Evolutionary conservation across 2,888 invertebrate species (phyloP).

Genomic region (Bellardia pandia): DNA sequence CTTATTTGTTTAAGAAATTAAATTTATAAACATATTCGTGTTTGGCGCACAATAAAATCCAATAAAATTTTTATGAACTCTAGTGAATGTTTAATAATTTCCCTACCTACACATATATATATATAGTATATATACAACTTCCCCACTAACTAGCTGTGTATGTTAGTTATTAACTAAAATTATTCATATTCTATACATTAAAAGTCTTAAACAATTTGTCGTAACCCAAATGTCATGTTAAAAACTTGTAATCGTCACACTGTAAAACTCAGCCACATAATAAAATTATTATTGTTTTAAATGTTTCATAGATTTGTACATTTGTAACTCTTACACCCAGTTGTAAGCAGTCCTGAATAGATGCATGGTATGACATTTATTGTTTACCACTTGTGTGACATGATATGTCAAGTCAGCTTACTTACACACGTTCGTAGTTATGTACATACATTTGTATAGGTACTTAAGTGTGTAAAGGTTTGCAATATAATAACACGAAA

Average conservation of each 20-base stretch:
- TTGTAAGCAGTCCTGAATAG: background rate
- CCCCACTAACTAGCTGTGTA: background rate
- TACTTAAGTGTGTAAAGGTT: background rate
- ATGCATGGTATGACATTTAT: slow-evolving; percentile 40
- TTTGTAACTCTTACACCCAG: background rate
- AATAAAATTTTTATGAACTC: too few relatives aligned
- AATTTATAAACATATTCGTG: too few relatives aligned
- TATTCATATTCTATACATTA: background rate
- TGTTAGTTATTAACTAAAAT: slow-evolving; percentile 2
- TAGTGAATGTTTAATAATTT: too few relatives aligned
- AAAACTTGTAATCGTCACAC: background rate
- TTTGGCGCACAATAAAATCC: too few relatives aligned
- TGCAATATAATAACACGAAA: slow-evolving; percentile 18
- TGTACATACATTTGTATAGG: background rate
- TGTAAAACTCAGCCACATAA: background rate
- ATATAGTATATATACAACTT: too few relatives aligned
- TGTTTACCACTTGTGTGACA: slow-evolving; percentile 55
- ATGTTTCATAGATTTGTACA: slow-evolving; percentile 28
- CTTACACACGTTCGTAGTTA: background rate
- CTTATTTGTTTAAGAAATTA: too few relatives aligned
- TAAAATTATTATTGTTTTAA: slow-evolving; percentile 37
- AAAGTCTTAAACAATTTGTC: slow-evolving; percentile 11
- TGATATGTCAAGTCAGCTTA: slow-evolving; percentile 37
- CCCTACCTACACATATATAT: too few relatives aligned
- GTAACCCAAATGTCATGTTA: slow-evolving; percentile 7